Percentiles rank a stretch among this genome's conserved stretches.
phyloP scores from a whole-genome alignment of 2,888 invertebrate species.

The Lordiphosa fenestrarum region DNA sequence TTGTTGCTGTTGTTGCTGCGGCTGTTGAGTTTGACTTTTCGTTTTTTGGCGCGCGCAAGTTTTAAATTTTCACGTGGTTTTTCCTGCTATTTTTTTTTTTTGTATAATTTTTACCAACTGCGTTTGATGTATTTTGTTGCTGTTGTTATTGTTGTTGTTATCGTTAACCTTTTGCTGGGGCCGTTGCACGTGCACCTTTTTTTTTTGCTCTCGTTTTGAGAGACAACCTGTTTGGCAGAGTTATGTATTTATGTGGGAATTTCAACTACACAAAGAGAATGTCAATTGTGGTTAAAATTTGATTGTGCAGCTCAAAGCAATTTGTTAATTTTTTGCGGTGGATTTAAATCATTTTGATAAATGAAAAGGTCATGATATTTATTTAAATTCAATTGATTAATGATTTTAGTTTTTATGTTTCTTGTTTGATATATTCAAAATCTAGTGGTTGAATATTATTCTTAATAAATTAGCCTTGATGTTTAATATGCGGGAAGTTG shows the following conservation, averaged over 20 bases:
- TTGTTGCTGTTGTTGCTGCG: constrained; percentile 25
- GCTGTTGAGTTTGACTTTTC: constrained; percentile 25
- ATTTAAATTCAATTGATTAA: too few species aligned
- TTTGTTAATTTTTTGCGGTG: too few species aligned
- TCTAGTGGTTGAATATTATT: too few species aligned
- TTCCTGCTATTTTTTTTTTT: constrained; percentile 31
- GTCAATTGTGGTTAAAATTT: too few species aligned
- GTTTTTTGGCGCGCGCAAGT: constrained; percentile 25
- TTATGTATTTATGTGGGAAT: constrained; percentile 21
- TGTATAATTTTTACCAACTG: constrained; percentile 24
- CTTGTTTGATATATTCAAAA: too few species aligned
- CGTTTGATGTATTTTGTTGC: constrained; percentile 26
- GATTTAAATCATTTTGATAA: too few species aligned
- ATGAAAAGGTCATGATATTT: too few species aligned
- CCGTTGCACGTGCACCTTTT: constrained; percentile 47
- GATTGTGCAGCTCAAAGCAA: too few species aligned
- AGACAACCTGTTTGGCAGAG: constrained; percentile 2
- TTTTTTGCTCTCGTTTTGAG: constrained; percentile 16
- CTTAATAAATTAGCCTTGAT: too few species aligned
- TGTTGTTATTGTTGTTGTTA: constrained; percentile 33
- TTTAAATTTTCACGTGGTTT: constrained; percentile 39
- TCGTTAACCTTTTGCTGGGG: constrained; percentile 44
- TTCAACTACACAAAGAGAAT: constrained; percentile 17
- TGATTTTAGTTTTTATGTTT: too few species aligned
- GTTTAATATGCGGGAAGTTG: too few species aligned